Conservation (phyloP, 2,113 vertebrate species). For the Lophius piscatorius region DNA sequence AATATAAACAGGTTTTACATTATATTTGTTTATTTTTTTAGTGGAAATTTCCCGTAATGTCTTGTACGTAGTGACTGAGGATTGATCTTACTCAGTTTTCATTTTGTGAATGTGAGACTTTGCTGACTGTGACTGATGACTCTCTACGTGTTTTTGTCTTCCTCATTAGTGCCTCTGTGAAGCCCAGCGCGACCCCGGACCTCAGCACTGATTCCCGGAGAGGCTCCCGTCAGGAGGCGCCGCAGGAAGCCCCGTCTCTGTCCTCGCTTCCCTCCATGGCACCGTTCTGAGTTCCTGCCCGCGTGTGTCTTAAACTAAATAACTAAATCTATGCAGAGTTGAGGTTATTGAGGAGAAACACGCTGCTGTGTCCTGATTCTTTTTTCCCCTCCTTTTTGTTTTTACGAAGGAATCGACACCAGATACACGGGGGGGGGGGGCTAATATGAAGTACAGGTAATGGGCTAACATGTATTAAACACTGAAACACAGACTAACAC, state of each 20-base stretch:
- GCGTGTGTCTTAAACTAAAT: constrained; percentile 72
- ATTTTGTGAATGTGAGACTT: background rate
- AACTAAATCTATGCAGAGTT: constrained; percentile 73
- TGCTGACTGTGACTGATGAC: background rate
- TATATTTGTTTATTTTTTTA: no score
- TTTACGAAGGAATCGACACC: constrained; percentile 7
- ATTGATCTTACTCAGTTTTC: no score
- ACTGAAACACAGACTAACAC: constrained; percentile 29
- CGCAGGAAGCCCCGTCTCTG: constrained; percentile 7
- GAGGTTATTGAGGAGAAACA: constrained; percentile 37
- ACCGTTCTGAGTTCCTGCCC: constrained; percentile 64
- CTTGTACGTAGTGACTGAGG: no score
- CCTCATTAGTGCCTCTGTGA: constrained; percentile 73
- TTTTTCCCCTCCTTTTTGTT: background rate
- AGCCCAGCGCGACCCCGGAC: constrained; percentile 46
- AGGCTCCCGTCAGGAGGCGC: constrained; percentile 11
- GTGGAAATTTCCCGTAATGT: no score
- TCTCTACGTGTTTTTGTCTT: constrained; percentile 2
- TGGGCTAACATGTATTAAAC: constrained; percentile 6
- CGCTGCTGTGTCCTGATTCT: constrained; percentile 39
- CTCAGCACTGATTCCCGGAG: constrained; percentile 30
- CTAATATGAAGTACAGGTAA: background rate
- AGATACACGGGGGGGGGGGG: background rate
- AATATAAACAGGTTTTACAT: no score
- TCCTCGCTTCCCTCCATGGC: constrained; percentile 29